Evolutionary conservation across 2,113 vertebrate species (phyloP), one percentile per base, ranked within the genome.

Genomic region (Cygnus buccinator): DNA sequence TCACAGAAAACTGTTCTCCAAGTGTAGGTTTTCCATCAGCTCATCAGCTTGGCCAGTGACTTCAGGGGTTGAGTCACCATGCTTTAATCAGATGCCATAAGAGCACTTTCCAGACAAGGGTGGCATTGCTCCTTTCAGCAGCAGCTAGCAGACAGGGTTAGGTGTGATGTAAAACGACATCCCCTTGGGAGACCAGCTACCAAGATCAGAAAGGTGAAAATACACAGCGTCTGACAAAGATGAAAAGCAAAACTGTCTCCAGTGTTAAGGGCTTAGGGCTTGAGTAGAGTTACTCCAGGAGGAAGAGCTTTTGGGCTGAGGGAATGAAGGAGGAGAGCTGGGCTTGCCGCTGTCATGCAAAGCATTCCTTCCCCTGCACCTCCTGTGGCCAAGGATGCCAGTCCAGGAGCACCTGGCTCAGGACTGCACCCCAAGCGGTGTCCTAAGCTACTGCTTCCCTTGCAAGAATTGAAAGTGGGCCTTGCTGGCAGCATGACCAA

Each of bases 401-500:
- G 20, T 33, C 37, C 58, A 29, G 65, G 33, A 55, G 11, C 35
- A 26, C 26, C 22, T 37, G 44, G 20, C 7, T 43, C 41, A 35
- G 21, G 18, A 21, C 71, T 61, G 12, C 13, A 10, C 26, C 44
- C n/a, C 12, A 13, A 54, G 50, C 9, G 41, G 31, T 55, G 50
- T 33, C 87, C 52, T 35, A 46, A 67, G 59, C 11, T 33, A 28
- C 31, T 54, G 37, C 28, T 71, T 82, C 20, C 59, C 61, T 48
- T n/a, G 55, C 0, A 0, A 16, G 35, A 26, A 21, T 39, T 25
- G 41, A 37, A 73, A 78, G 35, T 1, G 0, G 39, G 13, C 19
- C 35, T 61, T 71, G 46, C 55, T 46, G 11, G 26, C 57, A 20
- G 9, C 28, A 14, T 43, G 46, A 55, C 66, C 25, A 84, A 62